These are phyloP conservation scores for Ginglymostoma cirratum DNA, from an alignment of 2,113 vertebrate species.

Conservation along the genomic window DNA sequence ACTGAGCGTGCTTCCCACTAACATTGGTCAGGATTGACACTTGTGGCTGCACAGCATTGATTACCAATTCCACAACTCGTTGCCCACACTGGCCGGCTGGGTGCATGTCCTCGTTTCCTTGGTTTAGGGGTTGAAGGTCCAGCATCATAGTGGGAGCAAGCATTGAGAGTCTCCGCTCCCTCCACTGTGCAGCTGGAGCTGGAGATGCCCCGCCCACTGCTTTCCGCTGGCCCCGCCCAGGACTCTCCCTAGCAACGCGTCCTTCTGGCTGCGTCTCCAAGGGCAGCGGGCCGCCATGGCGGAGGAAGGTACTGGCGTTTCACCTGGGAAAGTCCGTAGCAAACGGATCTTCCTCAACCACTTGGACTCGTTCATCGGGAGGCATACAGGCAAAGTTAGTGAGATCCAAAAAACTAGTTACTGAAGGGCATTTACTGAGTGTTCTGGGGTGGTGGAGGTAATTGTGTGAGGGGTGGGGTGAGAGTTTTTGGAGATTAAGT, in stretches of 20 bases:
- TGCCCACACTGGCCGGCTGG: neutral
- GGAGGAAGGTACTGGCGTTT: constrained; percentile 46
- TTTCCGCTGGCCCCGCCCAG: neutral
- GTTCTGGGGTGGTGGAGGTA: neutral
- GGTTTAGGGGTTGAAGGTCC: neutral
- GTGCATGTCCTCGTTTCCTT: neutral
- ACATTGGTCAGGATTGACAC: neutral
- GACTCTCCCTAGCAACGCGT: constrained; percentile 43
- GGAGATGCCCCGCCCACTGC: neutral
- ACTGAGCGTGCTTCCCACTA: neutral
- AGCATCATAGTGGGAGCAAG: neutral
- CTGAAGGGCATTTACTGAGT: neutral
- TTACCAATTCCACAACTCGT: neutral
- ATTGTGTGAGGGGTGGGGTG: neutral
- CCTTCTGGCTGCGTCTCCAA: neutral
- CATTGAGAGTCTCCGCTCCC: neutral
- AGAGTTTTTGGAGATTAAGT: too few species aligned
- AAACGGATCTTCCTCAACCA: constrained; percentile 71
- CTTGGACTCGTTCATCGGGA: constrained; percentile 64
- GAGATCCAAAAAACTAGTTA: neutral
- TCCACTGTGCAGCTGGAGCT: neutral
- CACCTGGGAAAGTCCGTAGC: constrained; percentile 28
- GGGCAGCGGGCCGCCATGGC: neutral
- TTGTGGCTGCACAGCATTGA: neutral
- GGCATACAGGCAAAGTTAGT: constrained; percentile 67